Evolutionary conservation across 2,888 invertebrate genomes (phyloP), one percentile per base, ranked within the genome.

Genomic region (Sarcophaga rosellei): DNA sequence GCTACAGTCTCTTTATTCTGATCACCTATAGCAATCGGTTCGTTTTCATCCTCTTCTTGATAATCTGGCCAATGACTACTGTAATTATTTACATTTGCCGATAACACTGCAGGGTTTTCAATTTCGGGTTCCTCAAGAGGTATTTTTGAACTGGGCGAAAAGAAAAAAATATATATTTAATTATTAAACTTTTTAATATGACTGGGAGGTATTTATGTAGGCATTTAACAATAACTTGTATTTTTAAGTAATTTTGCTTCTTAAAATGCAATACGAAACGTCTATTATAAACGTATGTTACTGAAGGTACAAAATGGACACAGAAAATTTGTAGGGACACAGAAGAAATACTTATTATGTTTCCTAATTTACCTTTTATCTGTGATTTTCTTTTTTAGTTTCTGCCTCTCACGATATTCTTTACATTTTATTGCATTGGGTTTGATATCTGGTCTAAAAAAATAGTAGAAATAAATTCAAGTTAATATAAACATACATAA

Each of bases 121-220:
- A 88, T 88, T 87, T 90, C 89, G 2, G 88, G 88, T 75, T 90
- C 90, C 11, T 88, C 82, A 1, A 89, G 84, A 8, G 88, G 86
- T 3, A 86, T 85, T 65, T 87, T 87, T 10, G 82, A 77, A 25
- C 88, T 85, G 47, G 62, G 1, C 10, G 53, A 53, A 53, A 53
- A 17, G 17, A 17, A 53, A 53, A n/a, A 44, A 45, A 21, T 20
- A 8, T 20, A 8, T 15, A 15, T 25, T 59, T 35, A 11, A 45
- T n/a, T 44, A 44, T 10, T 35, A 45, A 6, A 68, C 2, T n/a
- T 44, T 44, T 23, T 23, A 25, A 35, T 35, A 35, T 35, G 35
- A 35, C 8, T 8, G 35, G 1, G 10, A 35, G 8, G 1, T 35
- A 35, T 35, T 35, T 35, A 35, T 10, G 35, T 35, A 35, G 35